phyloP scores from a whole-genome alignment of 2,113 vertebrate species.

The Artemisiospiza belli region DNA sequence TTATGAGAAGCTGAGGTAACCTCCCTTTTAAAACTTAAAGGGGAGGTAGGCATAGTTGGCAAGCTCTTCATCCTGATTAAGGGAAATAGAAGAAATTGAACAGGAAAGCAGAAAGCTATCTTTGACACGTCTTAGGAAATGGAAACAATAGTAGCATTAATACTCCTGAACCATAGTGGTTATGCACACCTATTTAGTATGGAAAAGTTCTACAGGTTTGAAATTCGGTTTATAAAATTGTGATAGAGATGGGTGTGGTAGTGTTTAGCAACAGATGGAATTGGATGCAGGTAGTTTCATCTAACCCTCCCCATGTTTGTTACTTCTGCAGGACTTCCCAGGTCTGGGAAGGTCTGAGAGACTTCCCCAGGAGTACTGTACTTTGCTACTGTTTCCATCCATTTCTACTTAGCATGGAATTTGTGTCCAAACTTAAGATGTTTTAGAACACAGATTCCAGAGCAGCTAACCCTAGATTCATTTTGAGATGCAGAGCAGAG shows the following conservation, averaged over 20 bases:
- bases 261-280: background rate
- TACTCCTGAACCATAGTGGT: background rate
- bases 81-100: background rate
- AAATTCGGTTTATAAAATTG: background rate
- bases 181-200: background rate
- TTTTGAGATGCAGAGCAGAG: background rate
- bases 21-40: background rate
- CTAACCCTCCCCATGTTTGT: background rate
- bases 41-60: background rate
- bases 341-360: rapidly evolving
- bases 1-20: background rate
- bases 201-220: background rate
- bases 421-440: background rate
- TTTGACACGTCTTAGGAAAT: background rate
- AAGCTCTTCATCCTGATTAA: background rate
- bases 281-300: background rate
- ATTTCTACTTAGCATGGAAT: background rate
- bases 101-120: background rate
- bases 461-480: background rate
- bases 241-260: rapidly evolving
- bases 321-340: background rate
- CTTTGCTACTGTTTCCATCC: background rate
- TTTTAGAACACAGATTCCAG: background rate
- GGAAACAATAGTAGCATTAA: background rate
- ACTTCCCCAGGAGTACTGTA: rapidly evolving